phyloP scores from a whole-genome alignment of 2,888 invertebrate genomes.

The Agrotis clavis region DNA sequence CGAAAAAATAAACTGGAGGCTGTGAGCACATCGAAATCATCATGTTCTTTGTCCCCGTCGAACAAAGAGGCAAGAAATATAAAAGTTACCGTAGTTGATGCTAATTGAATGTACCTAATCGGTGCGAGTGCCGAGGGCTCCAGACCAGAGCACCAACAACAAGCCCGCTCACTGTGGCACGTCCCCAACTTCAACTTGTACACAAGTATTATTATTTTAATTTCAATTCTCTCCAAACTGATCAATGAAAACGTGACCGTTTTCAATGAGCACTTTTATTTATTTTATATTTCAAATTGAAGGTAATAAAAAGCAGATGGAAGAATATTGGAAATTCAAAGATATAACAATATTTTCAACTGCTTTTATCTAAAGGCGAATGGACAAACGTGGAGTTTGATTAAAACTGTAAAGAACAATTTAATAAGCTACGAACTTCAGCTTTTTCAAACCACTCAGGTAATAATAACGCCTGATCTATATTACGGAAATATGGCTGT shows the following conservation, averaged over 20 bases:
- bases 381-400: conserved; percentile 8
- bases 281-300: conserved; percentile 26
- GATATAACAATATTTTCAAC: conserved; percentile 30
- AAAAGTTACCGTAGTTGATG: conserved; percentile 21
- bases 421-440: neutral
- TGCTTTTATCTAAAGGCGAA: conserved; percentile 15
- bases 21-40: conserved; percentile 10
- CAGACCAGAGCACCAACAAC: neutral
- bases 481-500: conserved; percentile 3
- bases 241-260: conserved; percentile 45
- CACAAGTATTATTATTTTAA: conserved; percentile 32
- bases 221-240: conserved; percentile 32
- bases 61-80: conserved; percentile 6
- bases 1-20: conserved; percentile 4
- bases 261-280: conserved; percentile 4
- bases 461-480: conserved; percentile 3
- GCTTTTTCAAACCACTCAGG: neutral
- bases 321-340: conserved; percentile 41
- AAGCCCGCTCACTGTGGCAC: conserved; percentile 4
- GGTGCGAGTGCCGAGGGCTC: conserved; percentile 1
- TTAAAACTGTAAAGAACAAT: conserved; percentile 19
- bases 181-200: conserved; percentile 27
- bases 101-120: conserved; percentile 39
- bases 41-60: conserved; percentile 1
- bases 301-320: conserved; percentile 16